A percentile compares a stretch with the other conserved stretches of the same genome.
Evolutionary conservation across 2,797 vertebrate species (phyloP).

Genomic region (Platyrinchus mystaceus): DNA sequence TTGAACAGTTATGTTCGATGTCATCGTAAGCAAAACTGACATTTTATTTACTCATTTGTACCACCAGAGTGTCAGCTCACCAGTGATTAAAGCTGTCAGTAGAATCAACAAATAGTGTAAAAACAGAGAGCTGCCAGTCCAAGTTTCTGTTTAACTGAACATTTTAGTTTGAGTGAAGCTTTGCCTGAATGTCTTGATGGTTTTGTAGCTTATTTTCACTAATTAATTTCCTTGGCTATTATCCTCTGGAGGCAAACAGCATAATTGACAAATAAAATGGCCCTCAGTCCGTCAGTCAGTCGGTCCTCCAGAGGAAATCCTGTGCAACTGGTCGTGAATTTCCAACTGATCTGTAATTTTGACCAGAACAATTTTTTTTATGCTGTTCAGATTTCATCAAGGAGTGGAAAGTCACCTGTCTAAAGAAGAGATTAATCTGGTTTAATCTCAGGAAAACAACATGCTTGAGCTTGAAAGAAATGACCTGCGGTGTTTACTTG

Average conservation of each 20-base stretch:
- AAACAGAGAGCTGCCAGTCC: slow-evolving; percentile 40
- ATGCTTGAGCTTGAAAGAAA: background rate
- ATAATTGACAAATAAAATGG: slow-evolving; percentile 55
- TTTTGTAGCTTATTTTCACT: slow-evolving; percentile 56
- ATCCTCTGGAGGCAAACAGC: slow-evolving; percentile 45
- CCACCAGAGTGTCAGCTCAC: slow-evolving; percentile 48
- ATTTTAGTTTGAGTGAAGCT: slow-evolving; percentile 48
- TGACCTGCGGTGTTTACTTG: background rate
- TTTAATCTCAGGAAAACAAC: background rate
- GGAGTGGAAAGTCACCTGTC: background rate
- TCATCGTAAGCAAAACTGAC: slow-evolving; percentile 54
- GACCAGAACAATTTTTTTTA: background rate
- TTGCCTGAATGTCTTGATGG: slow-evolving; percentile 62
- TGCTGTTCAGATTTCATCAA: slow-evolving; percentile 15
- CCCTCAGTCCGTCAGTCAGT: background rate
- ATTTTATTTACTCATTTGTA: slow-evolving; percentile 66
- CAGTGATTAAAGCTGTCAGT: slow-evolving; percentile 61
- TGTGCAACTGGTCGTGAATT: slow-evolving; percentile 10
- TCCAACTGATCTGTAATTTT: slow-evolving; percentile 22
- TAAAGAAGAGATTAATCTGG: slow-evolving; percentile 31
- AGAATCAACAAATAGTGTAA: slow-evolving; percentile 52
- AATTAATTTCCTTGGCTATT: slow-evolving; percentile 55
- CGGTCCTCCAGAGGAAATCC: slow-evolving; percentile 1
- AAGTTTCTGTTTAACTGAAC: slow-evolving; percentile 56
- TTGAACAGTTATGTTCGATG: slow-evolving; percentile 45